A percentile compares a stretch with the other conserved stretches of the same genome.
These are phyloP conservation scores for Pharmacophagus antenor DNA, from an alignment of 2,888 invertebrate species.

Conservation along the genomic window DNA sequence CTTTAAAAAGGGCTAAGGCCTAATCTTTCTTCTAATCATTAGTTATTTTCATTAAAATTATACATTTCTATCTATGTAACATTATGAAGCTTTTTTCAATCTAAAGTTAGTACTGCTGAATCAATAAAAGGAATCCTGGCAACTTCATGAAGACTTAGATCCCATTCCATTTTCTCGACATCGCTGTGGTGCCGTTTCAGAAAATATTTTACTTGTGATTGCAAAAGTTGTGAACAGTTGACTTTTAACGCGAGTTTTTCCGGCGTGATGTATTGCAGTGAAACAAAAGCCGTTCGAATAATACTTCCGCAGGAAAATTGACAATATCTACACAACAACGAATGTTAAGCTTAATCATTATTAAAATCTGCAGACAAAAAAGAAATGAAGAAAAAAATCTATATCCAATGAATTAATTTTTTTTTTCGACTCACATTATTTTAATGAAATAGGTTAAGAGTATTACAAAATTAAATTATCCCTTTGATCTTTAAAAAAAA, in stretches of 20 bases:
- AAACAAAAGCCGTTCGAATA: constrained; percentile 25
- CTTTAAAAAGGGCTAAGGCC: no score
- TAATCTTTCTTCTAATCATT: no score
- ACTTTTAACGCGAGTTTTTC: constrained; percentile 24
- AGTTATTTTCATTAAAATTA: no score
- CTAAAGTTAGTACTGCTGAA: constrained; percentile 4
- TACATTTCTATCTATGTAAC: no score
- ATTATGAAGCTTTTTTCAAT: constrained; percentile 4
- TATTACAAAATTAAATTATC: no score
- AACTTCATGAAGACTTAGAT: constrained; percentile 24
- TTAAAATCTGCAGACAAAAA: constrained; percentile 6
- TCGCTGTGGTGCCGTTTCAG: constrained; percentile 13
- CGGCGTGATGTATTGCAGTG: constrained; percentile 26
- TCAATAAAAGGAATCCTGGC: constrained; percentile 18
- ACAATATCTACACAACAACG: constrained; percentile 18
- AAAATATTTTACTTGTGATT: constrained; percentile 30
- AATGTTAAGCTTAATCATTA: constrained; percentile 19
- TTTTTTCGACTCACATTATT: no score
- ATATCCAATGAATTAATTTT: background rate
- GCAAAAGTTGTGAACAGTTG: constrained; percentile 29
- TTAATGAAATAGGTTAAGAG: no score
- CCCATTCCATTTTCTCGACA: constrained; percentile 21
- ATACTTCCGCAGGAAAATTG: constrained; percentile 29
- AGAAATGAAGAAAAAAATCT: background rate
- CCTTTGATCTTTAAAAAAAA: no score